A percentile compares a stretch with the other conserved stretches of the same genome.
Evolutionary conservation across 2,113 vertebrate species (phyloP).

Genomic region (Pomatorhinus ruficollis): DNA sequence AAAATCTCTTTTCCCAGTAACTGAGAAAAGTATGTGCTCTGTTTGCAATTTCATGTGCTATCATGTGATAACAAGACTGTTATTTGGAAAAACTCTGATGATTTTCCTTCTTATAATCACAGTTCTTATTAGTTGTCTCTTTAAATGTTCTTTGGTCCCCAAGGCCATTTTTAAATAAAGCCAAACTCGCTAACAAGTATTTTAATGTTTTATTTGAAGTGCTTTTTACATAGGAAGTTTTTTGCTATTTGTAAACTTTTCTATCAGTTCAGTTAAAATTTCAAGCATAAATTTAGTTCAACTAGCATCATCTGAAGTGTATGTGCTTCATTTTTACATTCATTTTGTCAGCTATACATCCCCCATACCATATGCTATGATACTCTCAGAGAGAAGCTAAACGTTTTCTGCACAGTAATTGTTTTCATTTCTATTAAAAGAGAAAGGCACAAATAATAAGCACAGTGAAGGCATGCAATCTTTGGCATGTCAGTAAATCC

Average conservation of each 20-base stretch:
- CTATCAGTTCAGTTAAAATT: slow-evolving; percentile 39
- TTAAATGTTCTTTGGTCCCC: slow-evolving; percentile 12
- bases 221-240: slow-evolving; percentile 23
- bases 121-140: neutral
- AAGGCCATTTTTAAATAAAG: neutral
- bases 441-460: slow-evolving; percentile 70
- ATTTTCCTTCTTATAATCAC: neutral
- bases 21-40: neutral
- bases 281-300: slow-evolving; percentile 61
- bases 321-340: slow-evolving; percentile 38
- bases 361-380: slow-evolving; percentile 39
- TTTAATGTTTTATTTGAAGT: slow-evolving; percentile 26
- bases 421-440: slow-evolving; percentile 78
- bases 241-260: slow-evolving; percentile 23
- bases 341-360: slow-evolving; percentile 50
- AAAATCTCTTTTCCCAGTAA: slow-evolving; percentile 1
- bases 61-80: slow-evolving; percentile 40
- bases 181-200: neutral
- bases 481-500: slow-evolving; percentile 72
- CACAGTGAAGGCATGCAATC: slow-evolving; percentile 66
- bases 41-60: slow-evolving; percentile 16
- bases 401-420: slow-evolving; percentile 69
- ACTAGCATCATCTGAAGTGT: slow-evolving; percentile 42
- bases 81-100: slow-evolving; percentile 1
- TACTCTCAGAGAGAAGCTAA: slow-evolving; percentile 36